Evolutionary conservation across 2,797 vertebrate species (phyloP).

Genomic region (Ptychadena robeensis): DNA sequence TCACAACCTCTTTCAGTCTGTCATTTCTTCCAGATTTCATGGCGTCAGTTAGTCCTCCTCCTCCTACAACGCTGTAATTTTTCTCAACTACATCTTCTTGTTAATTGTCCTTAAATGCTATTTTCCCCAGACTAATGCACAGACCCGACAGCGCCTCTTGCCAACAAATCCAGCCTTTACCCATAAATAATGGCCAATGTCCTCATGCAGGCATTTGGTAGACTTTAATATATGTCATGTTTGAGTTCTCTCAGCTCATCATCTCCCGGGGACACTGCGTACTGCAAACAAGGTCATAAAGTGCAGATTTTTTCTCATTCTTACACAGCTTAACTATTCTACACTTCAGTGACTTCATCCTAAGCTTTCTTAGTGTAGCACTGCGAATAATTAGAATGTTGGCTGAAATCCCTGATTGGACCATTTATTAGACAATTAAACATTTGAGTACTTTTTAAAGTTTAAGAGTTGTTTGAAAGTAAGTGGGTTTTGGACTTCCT

Average conservation of each 20-base stretch:
- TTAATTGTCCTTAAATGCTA: conserved; percentile 16
- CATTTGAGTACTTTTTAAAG: not conserved
- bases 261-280: conserved; percentile 49
- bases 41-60: not conserved
- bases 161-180: conserved; percentile 30
- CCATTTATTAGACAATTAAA: not conserved
- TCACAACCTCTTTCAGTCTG: not conserved
- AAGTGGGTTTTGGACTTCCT: not conserved
- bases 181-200: conserved; percentile 43
- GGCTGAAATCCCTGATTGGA: not conserved
- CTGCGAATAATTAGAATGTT: conserved; percentile 13
- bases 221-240: conserved; percentile 27
- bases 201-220: conserved; percentile 33
- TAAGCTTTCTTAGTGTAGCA: conserved; percentile 2
- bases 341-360: conserved; percentile 8
- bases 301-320: conserved; percentile 31
- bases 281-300: conserved; percentile 50
- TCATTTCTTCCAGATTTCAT: conserved; percentile 40
- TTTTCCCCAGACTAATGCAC: conserved; percentile 14
- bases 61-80: conserved; percentile 11
- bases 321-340: conserved; percentile 13
- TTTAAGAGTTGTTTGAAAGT: not conserved
- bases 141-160: conserved; percentile 19
- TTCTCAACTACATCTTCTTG: conserved; percentile 6
- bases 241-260: conserved; percentile 44